phyloP scores from a whole-genome alignment of 2,888 invertebrate genomes.

The Xestia ashworthii region DNA sequence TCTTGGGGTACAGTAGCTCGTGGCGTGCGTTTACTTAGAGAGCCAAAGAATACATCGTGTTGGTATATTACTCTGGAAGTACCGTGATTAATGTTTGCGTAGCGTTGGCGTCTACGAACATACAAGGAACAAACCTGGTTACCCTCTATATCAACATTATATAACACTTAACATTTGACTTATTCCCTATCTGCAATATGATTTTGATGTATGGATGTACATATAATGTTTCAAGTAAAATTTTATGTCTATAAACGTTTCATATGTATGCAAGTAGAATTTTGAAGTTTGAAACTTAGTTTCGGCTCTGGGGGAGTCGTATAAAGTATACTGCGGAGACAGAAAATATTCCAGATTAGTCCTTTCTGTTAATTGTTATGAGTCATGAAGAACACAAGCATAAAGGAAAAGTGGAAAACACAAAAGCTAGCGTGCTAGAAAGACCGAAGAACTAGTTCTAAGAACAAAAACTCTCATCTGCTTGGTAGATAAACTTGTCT shows the following conservation, averaged over 20 bases:
- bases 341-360: constrained; percentile 24
- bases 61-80: constrained; percentile 62
- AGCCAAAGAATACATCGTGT: constrained; percentile 61
- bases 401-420: not conserved
- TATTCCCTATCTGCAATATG: not conserved
- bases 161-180: constrained; percentile 31
- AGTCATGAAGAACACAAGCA: not conserved
- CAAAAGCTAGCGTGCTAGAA: constrained; percentile 1
- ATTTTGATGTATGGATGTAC: constrained; percentile 3
- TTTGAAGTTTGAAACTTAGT: constrained; percentile 38
- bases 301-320: constrained; percentile 20
- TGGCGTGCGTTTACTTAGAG: constrained; percentile 56
- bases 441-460: not conserved
- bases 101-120: constrained; percentile 38
- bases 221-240: constrained; percentile 22
- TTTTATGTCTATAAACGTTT: constrained; percentile 27
- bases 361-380: constrained; percentile 6
- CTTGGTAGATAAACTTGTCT: not conserved
- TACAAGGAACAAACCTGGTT: constrained; percentile 40
- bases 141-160: constrained; percentile 37
- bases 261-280: constrained; percentile 37
- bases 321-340: constrained; percentile 30
- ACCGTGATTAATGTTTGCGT: constrained; percentile 60
- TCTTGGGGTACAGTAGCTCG: constrained; percentile 40
- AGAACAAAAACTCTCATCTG: not conserved